Base-by-base conservation (phyloP, 2,888 invertebrate species). In the Cryptophagus acutangulus region DNA sequence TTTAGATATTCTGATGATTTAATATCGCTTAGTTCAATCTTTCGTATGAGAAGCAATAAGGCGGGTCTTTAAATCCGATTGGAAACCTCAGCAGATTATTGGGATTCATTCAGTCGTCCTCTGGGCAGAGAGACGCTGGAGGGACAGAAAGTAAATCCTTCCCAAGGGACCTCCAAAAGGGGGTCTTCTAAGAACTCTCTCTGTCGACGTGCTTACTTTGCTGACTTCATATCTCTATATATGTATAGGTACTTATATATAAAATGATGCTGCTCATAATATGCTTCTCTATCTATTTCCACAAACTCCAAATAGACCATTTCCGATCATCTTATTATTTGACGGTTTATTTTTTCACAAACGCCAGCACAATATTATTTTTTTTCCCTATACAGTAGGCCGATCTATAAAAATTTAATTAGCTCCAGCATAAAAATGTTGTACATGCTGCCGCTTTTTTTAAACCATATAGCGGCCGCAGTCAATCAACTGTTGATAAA, bases 41-140 rank as follows among this genome's bases (percentile, higher is more conserved):
- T 51, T 54, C 54, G 52, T 58, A 58, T 60, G 58, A 56, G 52
- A 59, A 47, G 57, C 60, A 61, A 61, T 63, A 62, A 63, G 63
- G 58, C 57, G 54, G 31, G 13, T 49, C 57, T 52, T 52, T 50
- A 62, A 62, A 62, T 62, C 60, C 59, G 58, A 62, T 63, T 60
- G 61, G 58, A 61, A 62, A 62, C 62, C 61, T 61, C 61, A 58
- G 59, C 61, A 61, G 63, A 63, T 63, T 63, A 63, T 61, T 59
- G 58, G 60, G 59, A 62, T 62, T 59, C 61, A 58, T 52, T 54
- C 52, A 54, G 52, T 51, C 49, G 56, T 54, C 55, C 52, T 53
- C 45, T 54, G 57, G 56, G 54, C 54, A 55, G 50, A 33, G 36
- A 4, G 45, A 30, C 37, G 44, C 48, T 51, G 51, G 52, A 51